Percentiles rank a stretch among this genome's conserved stretches.
phyloP scores from a whole-genome alignment of 2,113 vertebrate genomes.

The Camelus bactrianus region DNA sequence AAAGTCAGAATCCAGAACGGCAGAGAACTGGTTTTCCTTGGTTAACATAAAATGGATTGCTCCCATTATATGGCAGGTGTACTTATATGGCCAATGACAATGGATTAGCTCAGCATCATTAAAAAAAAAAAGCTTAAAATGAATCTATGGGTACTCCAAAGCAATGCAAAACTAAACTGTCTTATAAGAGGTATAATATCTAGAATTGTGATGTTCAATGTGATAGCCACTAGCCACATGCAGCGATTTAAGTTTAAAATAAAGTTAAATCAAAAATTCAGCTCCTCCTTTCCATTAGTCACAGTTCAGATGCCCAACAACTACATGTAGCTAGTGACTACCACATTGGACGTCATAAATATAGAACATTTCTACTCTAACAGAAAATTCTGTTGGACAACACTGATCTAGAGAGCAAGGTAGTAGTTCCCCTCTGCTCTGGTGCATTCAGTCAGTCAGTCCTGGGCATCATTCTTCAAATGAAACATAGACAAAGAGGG shows the following conservation, averaged over 20 bases:
- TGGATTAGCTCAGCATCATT: not conserved
- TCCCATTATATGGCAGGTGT: not conserved
- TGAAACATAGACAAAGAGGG: not conserved
- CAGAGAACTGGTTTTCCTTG: not conserved
- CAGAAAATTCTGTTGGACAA: not conserved
- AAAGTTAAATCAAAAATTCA: not conserved
- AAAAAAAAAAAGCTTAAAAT: not conserved
- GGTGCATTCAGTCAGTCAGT: not conserved
- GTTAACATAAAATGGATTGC: not conserved
- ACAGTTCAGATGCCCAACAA: not conserved
- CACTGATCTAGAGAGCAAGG: not conserved
- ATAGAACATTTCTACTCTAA: not conserved
- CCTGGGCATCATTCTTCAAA: not conserved
- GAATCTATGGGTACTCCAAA: not conserved
- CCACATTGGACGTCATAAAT: not conserved
- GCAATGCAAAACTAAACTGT: not conserved
- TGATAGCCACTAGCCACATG: not conserved
- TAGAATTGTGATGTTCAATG: not conserved
- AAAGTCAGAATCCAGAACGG: not conserved
- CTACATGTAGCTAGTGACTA: not conserved
- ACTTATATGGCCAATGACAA: not conserved
- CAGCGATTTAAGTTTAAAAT: not conserved
- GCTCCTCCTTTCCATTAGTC: not conserved
- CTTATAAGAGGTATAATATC: not conserved
- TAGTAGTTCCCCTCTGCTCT: not conserved